phyloP scores from a whole-genome alignment of 2,113 vertebrate genomes.

The Nothocercus nigrocapillus region DNA sequence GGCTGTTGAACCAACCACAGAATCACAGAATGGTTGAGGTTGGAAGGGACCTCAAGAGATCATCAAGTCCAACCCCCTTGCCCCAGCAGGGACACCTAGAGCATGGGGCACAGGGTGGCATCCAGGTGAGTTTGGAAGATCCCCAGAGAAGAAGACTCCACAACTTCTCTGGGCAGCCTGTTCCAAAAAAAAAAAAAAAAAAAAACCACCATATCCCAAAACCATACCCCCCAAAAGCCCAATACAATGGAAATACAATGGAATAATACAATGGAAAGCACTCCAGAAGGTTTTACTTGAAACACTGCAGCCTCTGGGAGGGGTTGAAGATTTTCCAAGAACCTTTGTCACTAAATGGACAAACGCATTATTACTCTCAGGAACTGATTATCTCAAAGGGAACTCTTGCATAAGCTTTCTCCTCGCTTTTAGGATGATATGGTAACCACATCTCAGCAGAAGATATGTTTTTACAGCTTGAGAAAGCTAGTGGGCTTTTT shows the following conservation, averaged over 20 bases:
- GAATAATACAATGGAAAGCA: constrained; percentile 2
- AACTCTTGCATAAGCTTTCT: background rate
- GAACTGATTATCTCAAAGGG: background rate
- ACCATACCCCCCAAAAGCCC: too few species aligned
- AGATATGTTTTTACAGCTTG: background rate
- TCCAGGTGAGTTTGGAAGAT: too few species aligned
- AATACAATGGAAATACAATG: too few species aligned
- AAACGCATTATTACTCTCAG: background rate
- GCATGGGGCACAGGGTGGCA: too few species aligned
- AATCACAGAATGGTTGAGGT: too few species aligned
- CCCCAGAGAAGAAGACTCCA: too few species aligned
- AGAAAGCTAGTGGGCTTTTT: background rate
- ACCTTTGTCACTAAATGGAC: background rate
- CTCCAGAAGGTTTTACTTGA: background rate
- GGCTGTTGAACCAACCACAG: constrained; percentile 17
- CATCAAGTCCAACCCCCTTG: too few species aligned
- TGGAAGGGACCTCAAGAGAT: too few species aligned
- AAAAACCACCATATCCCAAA: too few species aligned
- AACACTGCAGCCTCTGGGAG: background rate
- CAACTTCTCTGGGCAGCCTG: too few species aligned
- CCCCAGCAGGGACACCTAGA: too few species aligned
- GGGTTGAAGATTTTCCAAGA: constrained; percentile 27
- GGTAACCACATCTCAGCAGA: background rate
- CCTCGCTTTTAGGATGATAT: background rate
- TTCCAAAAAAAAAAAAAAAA: too few species aligned